Conservation (phyloP, 1,140 invertebrate species). For the Drosophila setifemur region DNA sequence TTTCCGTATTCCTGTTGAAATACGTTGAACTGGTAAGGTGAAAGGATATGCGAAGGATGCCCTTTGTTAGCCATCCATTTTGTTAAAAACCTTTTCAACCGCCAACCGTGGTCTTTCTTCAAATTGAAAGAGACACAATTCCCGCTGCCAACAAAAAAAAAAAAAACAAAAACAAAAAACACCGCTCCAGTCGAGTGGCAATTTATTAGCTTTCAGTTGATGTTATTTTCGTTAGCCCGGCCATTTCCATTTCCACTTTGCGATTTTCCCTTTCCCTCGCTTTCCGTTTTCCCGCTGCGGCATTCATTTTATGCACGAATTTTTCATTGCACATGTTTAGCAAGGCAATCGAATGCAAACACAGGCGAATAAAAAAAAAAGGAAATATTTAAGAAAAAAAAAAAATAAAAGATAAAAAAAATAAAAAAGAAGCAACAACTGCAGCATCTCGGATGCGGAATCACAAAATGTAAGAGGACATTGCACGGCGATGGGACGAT, state of each 20-base stretch:
- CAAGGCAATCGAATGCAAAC: constrained; percentile 49
- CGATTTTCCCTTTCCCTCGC: background rate
- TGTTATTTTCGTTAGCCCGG: constrained; percentile 20
- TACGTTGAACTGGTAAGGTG: too few species aligned
- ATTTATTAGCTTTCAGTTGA: constrained; percentile 28
- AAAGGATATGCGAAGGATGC: too few species aligned
- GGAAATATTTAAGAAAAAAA: too few species aligned
- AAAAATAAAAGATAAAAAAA: background rate
- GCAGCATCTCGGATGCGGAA: background rate
- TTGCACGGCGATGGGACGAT: constrained; percentile 24
- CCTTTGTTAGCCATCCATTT: too few species aligned
- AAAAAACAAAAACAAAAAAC: too few species aligned
- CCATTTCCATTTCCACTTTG: constrained; percentile 5
- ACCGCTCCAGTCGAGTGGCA: constrained; percentile 7
- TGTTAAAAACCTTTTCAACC: too few species aligned
- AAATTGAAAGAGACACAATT: too few species aligned
- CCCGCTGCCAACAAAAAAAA: too few species aligned
- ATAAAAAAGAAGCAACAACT: background rate
- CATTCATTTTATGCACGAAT: constrained; percentile 43
- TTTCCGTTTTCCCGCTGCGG: constrained; percentile 1
- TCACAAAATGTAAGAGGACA: constrained; percentile 31
- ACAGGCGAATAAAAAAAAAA: background rate
- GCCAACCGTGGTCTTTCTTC: too few species aligned
- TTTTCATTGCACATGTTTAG: constrained; percentile 50
- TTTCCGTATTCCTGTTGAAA: too few species aligned